These are phyloP conservation scores for Speoplatyrhinus poulsoni DNA, from an alignment of 2,113 vertebrate genomes.

Conservation along the genomic window DNA sequence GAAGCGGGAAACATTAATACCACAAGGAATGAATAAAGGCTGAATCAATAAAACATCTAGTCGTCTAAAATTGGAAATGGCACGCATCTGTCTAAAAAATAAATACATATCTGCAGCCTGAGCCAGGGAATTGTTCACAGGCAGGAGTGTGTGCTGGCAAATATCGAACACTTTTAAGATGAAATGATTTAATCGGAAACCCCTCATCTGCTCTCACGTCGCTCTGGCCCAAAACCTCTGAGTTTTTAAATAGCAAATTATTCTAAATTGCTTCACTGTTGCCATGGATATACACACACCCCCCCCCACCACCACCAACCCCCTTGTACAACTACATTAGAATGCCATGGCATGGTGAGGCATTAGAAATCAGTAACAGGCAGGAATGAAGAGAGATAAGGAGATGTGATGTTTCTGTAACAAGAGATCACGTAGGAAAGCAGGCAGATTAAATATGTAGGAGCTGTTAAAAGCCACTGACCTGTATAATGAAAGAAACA, in stretches of 20 bases:
- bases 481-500: conserved; percentile 81
- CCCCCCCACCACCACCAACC: conserved; percentile 40
- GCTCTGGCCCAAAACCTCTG: conserved; percentile 58
- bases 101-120: conserved; percentile 57
- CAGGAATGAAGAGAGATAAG: conserved; percentile 52
- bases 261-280: conserved; percentile 74
- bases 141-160: conserved; percentile 46
- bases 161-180: conserved; percentile 57
- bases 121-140: conserved; percentile 50
- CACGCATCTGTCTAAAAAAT: conserved; percentile 53
- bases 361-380: conserved; percentile 67
- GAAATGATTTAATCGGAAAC: conserved; percentile 55
- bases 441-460: conserved; percentile 73
- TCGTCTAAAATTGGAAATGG: conserved; percentile 67
- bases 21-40: conserved; percentile 62
- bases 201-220: conserved; percentile 16
- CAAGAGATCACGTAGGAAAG: conserved; percentile 68
- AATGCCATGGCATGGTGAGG: conserved; percentile 65
- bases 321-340: conserved; percentile 70
- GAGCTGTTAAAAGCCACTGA: conserved; percentile 74
- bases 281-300: conserved; percentile 67
- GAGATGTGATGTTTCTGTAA: conserved; percentile 72
- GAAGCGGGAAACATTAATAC: conserved; percentile 52
- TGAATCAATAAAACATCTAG: conserved; percentile 71
- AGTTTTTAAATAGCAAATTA: conserved; percentile 75